phyloP scores from a whole-genome alignment of 2,113 vertebrate genomes.

The Reinhardtius hippoglossoides region DNA sequence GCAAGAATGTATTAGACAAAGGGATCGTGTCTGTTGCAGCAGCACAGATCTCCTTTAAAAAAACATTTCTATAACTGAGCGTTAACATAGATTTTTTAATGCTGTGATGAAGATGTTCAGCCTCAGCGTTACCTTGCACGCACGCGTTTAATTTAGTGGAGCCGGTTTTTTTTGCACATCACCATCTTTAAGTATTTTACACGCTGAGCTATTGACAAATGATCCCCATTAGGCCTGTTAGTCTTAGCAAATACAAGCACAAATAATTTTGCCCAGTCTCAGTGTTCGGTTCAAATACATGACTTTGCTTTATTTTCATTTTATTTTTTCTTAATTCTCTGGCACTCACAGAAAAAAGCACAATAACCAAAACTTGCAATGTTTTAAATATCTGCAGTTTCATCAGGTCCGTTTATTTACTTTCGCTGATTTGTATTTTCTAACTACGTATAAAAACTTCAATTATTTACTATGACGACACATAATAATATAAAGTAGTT shows the following conservation, averaged over 20 bases:
- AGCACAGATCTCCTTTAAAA: too few species aligned
- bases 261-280: slow-evolving; percentile 23
- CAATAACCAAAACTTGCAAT: neutral
- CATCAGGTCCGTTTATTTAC: neutral
- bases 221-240: slow-evolving; percentile 57
- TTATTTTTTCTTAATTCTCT: neutral
- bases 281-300: slow-evolving; percentile 30
- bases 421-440: neutral
- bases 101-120: neutral
- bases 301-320: neutral
- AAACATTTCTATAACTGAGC: too few species aligned
- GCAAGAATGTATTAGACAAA: neutral
- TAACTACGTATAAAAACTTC: too few species aligned
- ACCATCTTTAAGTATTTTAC: slow-evolving; percentile 42
- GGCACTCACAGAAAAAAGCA: neutral
- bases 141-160: slow-evolving; percentile 28
- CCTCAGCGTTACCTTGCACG: neutral
- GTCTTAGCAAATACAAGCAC: slow-evolving; percentile 58
- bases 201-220: slow-evolving; percentile 55
- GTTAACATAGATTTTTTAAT: neutral
- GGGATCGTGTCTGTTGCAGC: neutral
- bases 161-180: slow-evolving; percentile 37
- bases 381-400: neutral
- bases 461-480: too few species aligned
- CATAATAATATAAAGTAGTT: neutral